Conservation (phyloP, 2,113 vertebrate species). For the Edolisoma coerulescens region DNA sequence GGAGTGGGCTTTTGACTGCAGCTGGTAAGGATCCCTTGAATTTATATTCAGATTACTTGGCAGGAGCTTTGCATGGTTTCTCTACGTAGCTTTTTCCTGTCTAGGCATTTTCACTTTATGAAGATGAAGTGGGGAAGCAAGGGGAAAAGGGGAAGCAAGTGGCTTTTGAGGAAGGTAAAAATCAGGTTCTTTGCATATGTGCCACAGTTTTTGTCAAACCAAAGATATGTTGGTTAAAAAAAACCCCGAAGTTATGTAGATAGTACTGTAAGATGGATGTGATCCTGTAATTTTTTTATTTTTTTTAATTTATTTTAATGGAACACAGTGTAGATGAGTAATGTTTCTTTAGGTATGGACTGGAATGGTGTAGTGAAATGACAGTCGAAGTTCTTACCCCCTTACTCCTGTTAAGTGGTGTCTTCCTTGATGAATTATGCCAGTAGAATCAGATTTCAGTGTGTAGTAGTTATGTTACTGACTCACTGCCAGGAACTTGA, state of each 20-base stretch:
- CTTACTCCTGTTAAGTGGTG: background rate
- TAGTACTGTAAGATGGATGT: background rate
- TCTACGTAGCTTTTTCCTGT: background rate
- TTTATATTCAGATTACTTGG: constrained; percentile 44
- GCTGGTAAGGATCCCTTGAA: constrained; percentile 34
- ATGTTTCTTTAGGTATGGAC: background rate
- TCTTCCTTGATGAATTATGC: background rate
- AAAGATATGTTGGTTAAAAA: background rate
- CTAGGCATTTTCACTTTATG: background rate
- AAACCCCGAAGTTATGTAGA: background rate
- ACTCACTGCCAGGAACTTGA: background rate
- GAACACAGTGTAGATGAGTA: background rate
- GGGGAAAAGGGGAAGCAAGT: background rate
- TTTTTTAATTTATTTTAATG: background rate
- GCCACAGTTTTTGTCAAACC: background rate
- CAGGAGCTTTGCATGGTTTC: background rate
- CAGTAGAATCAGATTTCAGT: background rate
- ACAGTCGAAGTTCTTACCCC: background rate
- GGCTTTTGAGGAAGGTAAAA: background rate
- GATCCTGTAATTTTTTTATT: background rate
- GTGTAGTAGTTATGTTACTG: background rate
- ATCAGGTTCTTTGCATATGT: background rate
- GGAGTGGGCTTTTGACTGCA: constrained; percentile 42
- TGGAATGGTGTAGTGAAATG: background rate
- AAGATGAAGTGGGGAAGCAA: background rate